These are phyloP conservation scores for Thamnophis sirtalis DNA, from an alignment of 2,113 vertebrate species.

Conservation along the genomic window DNA sequence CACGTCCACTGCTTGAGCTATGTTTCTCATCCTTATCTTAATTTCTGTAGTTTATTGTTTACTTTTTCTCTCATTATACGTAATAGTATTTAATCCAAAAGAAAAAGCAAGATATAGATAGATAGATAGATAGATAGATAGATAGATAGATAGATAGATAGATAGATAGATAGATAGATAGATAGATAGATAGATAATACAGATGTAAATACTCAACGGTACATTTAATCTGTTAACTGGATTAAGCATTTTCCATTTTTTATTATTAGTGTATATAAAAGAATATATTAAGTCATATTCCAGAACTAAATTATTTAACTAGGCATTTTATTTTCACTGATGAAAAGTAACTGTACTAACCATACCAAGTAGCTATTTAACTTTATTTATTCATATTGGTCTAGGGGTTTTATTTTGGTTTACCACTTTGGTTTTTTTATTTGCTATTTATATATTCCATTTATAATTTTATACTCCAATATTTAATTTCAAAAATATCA, in stretches of 20 bases:
- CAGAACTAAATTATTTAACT: neutral
- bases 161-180: too few species aligned
- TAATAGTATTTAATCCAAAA: neutral
- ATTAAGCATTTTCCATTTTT: neutral
- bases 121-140: too few species aligned
- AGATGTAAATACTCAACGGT: too few species aligned
- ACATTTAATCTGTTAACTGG: neutral
- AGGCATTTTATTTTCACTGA: neutral
- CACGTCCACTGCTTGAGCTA: too few species aligned
- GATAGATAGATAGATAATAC: neutral
- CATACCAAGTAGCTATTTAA: neutral
- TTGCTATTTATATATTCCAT: too few species aligned
- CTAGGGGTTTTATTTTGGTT: neutral
- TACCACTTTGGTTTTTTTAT: too few species aligned
- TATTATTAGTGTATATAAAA: neutral
- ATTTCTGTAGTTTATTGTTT: neutral
- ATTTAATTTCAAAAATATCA: neutral
- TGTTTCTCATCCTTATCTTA: neutral
- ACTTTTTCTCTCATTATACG: neutral
- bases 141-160: too few species aligned
- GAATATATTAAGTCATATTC: neutral
- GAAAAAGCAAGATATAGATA: neutral
- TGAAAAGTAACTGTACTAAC: neutral
- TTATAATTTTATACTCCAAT: neutral
- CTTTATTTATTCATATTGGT: neutral